These are phyloP conservation scores for Drosophila affinis DNA, from an alignment of 2,888 invertebrate genomes.

Conservation along the genomic window DNA sequence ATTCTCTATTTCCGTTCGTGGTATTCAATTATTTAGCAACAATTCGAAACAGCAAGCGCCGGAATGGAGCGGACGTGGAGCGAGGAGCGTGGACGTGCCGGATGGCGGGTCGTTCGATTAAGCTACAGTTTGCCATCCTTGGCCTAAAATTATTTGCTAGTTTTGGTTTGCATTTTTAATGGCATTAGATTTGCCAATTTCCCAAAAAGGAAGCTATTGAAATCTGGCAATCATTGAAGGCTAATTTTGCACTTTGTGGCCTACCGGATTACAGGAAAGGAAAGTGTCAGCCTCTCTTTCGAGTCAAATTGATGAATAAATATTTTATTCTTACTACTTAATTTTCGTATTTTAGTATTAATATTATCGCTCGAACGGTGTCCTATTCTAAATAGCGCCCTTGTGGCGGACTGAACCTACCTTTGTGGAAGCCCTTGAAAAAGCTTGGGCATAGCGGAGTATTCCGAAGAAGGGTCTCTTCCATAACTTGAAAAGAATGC, in stretches of 20 bases:
- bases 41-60: slow-evolving; percentile 40
- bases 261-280: background rate
- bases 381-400: no score
- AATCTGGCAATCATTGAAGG: slow-evolving; percentile 21
- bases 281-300: background rate
- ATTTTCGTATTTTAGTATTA: background rate
- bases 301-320: background rate
- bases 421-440: slow-evolving; percentile 4
- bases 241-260: slow-evolving; percentile 8
- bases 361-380: background rate
- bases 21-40: slow-evolving; percentile 57
- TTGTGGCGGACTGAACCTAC: background rate
- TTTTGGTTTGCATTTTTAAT: slow-evolving; percentile 51
- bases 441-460: slow-evolving; percentile 7
- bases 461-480: background rate
- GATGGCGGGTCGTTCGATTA: slow-evolving; percentile 4
- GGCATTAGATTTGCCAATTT: slow-evolving; percentile 41
- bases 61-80: slow-evolving; percentile 5
- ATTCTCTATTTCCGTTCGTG: slow-evolving; percentile 55
- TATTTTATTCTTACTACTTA: background rate
- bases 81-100: slow-evolving; percentile 4
- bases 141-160: slow-evolving; percentile 38
- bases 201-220: slow-evolving; percentile 43
- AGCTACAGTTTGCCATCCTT: slow-evolving; percentile 2
- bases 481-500: slow-evolving; percentile 5